Percentiles rank a stretch among this genome's conserved stretches.
Evolutionary conservation across 1,140 invertebrate species (phyloP).

Genomic region (Monomorium pharaonis): DNA sequence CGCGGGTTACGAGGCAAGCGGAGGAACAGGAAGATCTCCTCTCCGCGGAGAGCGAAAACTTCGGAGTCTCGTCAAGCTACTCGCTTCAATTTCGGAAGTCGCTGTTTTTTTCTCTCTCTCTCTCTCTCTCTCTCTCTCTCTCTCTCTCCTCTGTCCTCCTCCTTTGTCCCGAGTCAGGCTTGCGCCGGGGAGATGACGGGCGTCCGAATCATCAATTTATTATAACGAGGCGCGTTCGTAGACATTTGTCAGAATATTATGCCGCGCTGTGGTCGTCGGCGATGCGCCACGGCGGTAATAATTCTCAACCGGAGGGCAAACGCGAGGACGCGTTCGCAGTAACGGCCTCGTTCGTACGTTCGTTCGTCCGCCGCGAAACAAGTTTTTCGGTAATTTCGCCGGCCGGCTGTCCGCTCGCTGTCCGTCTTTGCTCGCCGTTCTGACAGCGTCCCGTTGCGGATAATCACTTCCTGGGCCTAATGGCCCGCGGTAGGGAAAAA

Average conservation of each 20-base stretch:
- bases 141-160: no score
- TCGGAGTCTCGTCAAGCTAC: neutral
- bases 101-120: neutral
- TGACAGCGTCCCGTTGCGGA: slow-evolving; percentile 54
- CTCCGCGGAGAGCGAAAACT: neutral
- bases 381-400: slow-evolving; percentile 62
- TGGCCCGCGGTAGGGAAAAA: slow-evolving; percentile 8
- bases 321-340: slow-evolving; percentile 23
- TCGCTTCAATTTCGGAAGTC: neutral
- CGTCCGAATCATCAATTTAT: slow-evolving; percentile 56
- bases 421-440: slow-evolving; percentile 40
- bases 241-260: slow-evolving; percentile 58
- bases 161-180: slow-evolving; percentile 5
- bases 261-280: slow-evolving; percentile 46
- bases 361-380: slow-evolving; percentile 48
- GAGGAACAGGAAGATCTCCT: neutral
- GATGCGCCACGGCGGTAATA: slow-evolving; percentile 52
- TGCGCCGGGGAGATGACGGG: neutral
- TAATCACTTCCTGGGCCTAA: slow-evolving; percentile 58
- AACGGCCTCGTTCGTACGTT: slow-evolving; percentile 43
- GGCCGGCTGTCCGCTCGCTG: slow-evolving; percentile 13
- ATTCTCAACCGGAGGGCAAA: slow-evolving; percentile 55
- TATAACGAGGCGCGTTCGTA: slow-evolving; percentile 54
- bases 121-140: no score
- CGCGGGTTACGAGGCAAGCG: neutral